Evolutionary conservation across 2,113 vertebrate species (phyloP), one percentile per base, ranked within the genome.

Genomic region (Typhlomys cinereus): DNA sequence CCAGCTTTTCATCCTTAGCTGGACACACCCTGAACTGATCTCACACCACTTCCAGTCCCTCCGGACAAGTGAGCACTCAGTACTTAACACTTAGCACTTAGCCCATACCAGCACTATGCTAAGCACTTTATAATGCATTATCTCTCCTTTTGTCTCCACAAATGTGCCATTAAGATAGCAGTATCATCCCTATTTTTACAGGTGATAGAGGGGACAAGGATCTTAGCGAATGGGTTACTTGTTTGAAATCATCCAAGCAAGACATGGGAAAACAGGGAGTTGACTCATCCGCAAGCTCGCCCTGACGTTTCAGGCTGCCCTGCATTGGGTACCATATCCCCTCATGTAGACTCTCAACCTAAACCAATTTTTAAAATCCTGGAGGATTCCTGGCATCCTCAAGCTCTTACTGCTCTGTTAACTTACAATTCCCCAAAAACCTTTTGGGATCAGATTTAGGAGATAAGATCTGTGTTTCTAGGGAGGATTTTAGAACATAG

Each of bases 141-240:
- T 39, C 36, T 83, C 36, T 83, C 31, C 52, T 89, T 57, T 80
- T 89, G 64, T 44, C 20, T 34, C 46, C 34, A 31, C 15, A 39
- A 71, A 2, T 29, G 61, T 7, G 20, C 17, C 48, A 8, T 5
- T 29, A 29, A 11, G 7, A 10, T 10, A 41, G 13, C n/a, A 50
- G 36, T 67, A 20, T 36, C 27, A 29, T 80, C 36, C 25, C 48
- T 44, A 84, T 85, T 85, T n/a, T 88, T 39, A 46, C 14, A 88
- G 50, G 52, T 73, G 70, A n/a, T n/a, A n/a, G n/a, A 88, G 41
- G 75, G 82, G 89, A 88, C 31, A 18, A 94, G 75, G 23, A 64
- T 82, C 34, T n/a, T 18, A 27, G n/a, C 71, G 6, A 41, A 25
- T 20, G 4, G 13, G 59, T 78, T 11, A 31, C 66, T 9, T 67